phyloP scores from a whole-genome alignment of 2,113 vertebrate species.

The Glareola pratincola region DNA sequence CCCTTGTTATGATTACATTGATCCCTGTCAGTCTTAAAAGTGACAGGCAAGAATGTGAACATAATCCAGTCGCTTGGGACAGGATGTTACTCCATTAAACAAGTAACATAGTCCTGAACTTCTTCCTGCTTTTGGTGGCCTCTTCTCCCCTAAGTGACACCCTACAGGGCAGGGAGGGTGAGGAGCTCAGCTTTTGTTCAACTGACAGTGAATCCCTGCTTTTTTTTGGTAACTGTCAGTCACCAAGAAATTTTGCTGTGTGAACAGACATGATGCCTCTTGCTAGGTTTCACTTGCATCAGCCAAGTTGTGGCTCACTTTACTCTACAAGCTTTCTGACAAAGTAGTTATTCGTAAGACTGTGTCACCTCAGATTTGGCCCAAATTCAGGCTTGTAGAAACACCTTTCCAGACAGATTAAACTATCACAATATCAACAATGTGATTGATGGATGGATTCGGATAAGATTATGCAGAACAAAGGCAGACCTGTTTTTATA shows the following conservation, averaged over 20 bases:
- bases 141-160: background rate
- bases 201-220: background rate
- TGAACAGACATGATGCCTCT: background rate
- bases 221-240: background rate
- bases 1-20: background rate
- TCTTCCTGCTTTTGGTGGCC: background rate
- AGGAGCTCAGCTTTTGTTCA: background rate
- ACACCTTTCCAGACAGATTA: background rate
- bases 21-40: background rate
- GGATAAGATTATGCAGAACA: background rate
- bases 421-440: background rate
- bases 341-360: background rate
- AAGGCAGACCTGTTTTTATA: background rate
- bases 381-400: background rate
- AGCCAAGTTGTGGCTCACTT: background rate
- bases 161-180: accelerated
- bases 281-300: background rate
- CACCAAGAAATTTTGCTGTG: background rate
- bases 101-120: background rate
- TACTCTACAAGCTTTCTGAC: background rate
- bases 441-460: background rate
- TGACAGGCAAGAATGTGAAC: background rate
- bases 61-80: background rate
- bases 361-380: background rate
- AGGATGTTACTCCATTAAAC: background rate